Percentiles rank a stretch among this genome's conserved stretches.
Conservation (phyloP, 2,113 vertebrate genomes). For the Notarius lentiginosus region DNA sequence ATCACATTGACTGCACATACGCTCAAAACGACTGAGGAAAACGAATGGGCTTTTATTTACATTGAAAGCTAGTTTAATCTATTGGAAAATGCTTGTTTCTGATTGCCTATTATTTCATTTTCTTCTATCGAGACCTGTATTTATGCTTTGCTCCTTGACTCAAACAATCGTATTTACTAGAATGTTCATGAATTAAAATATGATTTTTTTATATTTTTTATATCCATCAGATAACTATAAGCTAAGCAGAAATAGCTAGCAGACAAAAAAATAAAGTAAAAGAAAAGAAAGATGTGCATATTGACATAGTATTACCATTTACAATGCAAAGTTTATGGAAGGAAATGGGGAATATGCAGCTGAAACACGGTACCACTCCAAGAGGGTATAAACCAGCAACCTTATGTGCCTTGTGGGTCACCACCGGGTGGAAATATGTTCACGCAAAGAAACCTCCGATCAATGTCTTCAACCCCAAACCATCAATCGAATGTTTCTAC, state of each 20-base stretch:
- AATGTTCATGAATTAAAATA: no score
- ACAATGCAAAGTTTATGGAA: background rate
- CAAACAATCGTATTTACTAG: no score
- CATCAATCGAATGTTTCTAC: slow-evolving; percentile 39
- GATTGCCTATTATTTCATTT: background rate
- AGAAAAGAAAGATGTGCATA: background rate
- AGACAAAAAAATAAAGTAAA: background rate
- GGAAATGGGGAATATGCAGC: slow-evolving; percentile 86
- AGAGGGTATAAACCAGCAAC: slow-evolving; percentile 81
- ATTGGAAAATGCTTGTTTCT: background rate
- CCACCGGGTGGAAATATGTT: slow-evolving; percentile 74
- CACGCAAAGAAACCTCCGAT: slow-evolving; percentile 66
- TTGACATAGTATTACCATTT: background rate
- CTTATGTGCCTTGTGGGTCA: slow-evolving; percentile 81
- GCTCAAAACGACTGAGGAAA: background rate
- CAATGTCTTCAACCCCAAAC: slow-evolving; percentile 47
- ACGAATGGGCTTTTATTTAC: background rate
- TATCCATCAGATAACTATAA: no score
- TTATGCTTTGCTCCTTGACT: background rate
- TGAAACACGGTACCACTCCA: slow-evolving; percentile 95
- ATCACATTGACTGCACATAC: slow-evolving; percentile 15
- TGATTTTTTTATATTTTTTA: no score
- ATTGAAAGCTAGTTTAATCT: background rate
- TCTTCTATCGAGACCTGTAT: background rate
- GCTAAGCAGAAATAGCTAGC: no score